These are phyloP conservation scores for Sminthurinus aureus DNA, from an alignment of 2,888 invertebrate genomes.

Conservation along the genomic window DNA sequence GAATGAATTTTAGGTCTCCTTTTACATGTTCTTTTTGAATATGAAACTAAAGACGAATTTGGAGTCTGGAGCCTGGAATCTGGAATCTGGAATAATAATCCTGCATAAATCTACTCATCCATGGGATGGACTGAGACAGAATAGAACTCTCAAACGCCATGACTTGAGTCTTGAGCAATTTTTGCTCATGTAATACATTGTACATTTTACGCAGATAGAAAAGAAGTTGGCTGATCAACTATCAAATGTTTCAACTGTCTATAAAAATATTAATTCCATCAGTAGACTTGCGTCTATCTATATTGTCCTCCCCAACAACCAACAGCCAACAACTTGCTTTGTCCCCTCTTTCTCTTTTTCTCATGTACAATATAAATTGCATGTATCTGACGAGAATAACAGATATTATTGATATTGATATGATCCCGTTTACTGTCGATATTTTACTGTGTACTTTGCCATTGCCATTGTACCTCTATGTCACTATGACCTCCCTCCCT, in stretches of 20 bases:
- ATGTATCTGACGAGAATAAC: neutral
- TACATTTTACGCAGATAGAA: too few species aligned
- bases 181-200: too few species aligned
- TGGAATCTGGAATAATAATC: conserved; percentile 31
- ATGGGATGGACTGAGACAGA: conserved; percentile 18
- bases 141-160: conserved; percentile 26
- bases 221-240: too few species aligned
- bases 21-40: neutral
- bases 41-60: too few species aligned
- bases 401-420: conserved; percentile 1
- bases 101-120: conserved; percentile 37
- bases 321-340: neutral
- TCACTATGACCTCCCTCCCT: too few species aligned
- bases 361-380: neutral
- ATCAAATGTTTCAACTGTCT: too few species aligned
- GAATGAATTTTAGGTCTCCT: neutral
- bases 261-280: neutral
- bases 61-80: neutral
- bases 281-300: neutral
- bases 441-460: too few species aligned
- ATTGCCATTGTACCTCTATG: too few species aligned
- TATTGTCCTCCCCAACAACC: neutral
- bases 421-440: neutral
- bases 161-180: too few species aligned
- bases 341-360: neutral